Evolutionary conservation across 2,888 invertebrate genomes (phyloP), one percentile per base, ranked within the genome.

Genomic region (Crocallis elinguaria): DNA sequence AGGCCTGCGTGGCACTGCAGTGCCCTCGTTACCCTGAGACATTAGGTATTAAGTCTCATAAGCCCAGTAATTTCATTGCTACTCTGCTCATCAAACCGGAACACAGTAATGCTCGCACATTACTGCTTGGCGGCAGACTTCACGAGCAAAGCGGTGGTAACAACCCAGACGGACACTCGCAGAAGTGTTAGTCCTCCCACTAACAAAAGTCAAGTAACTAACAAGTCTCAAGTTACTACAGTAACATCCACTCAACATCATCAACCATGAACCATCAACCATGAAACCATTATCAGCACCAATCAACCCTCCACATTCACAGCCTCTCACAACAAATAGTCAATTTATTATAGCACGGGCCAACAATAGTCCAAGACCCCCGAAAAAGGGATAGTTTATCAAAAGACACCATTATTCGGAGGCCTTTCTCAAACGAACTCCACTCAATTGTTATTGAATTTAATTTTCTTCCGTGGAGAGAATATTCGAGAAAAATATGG

Each of bases 381-480:
- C 12, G 8, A 21, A 27, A 32, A 42, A 9, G 12, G 42, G 46
- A 48, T 53, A 53, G 36, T 53, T 43, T 42, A 53, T 48, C 46
- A 53, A 53, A 46, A 53, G 46, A 42, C 37, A 42, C 46, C 30
- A 37, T 46, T 53, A 53, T 27, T 11, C 32, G 32, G 30, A 16
- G 32, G 36, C 42, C 25, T 44, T 48, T 52, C 46, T 46, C 45
- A 46, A 29, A 50, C 23, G 36, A 45, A 42, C 30, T 39, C 44
- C 38, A 33, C 52, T 53, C 32, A 37, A 58, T 54, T 52, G 52
- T 55, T 56, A 51, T 49, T 54, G 53, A 60, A 63, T 60, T 63
- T 49, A 63, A 58, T 63, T 60, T 58, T 48, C 49, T 54, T 51
- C 49, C 43, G 14, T 43, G 27, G 37, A 37, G 33, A 36, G 46